These are phyloP conservation scores for Corythaixoides concolor DNA, from an alignment of 2,113 vertebrate genomes.

Conservation along the genomic window DNA sequence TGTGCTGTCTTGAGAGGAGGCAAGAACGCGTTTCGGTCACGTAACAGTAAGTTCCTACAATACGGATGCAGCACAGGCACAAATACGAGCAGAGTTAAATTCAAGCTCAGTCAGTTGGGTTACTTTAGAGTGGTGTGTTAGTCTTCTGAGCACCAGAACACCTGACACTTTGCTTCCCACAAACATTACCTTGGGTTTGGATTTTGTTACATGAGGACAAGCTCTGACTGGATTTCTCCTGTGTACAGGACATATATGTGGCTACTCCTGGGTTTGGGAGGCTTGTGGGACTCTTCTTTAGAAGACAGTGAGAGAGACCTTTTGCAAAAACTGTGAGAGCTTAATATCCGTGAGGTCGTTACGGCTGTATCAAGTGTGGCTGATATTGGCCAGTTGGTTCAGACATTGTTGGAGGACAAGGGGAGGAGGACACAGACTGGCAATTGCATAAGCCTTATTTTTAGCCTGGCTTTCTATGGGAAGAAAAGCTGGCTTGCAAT, in stretches of 20 bases:
- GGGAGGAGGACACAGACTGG: conserved; percentile 19
- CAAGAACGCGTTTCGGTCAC: fast-evolving
- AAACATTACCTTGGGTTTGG: not conserved
- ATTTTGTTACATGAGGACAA: not conserved
- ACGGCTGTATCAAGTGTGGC: not conserved
- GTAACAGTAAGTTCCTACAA: not conserved
- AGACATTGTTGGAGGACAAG: not conserved
- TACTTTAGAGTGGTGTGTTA: not conserved
- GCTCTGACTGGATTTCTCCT: not conserved
- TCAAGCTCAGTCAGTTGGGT: not conserved
- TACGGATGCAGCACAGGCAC: not conserved
- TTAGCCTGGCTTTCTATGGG: conserved; percentile 46
- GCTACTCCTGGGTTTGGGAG: not conserved
- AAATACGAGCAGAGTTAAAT: not conserved
- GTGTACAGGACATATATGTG: fast-evolving
- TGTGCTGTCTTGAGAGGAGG: not conserved
- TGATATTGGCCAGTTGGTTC: conserved; percentile 35
- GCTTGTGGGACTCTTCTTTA: conserved; percentile 12
- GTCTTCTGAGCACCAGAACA: not conserved
- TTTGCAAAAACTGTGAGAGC: not conserved
- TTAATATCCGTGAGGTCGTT: not conserved
- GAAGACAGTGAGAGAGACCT: not conserved
- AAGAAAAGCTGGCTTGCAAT: not conserved
- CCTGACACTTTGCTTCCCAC: not conserved
- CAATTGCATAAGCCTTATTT: conserved; percentile 62